Evolutionary conservation across 2,797 vertebrate genomes (phyloP).

Genomic region (Acanthurus tractus): DNA sequence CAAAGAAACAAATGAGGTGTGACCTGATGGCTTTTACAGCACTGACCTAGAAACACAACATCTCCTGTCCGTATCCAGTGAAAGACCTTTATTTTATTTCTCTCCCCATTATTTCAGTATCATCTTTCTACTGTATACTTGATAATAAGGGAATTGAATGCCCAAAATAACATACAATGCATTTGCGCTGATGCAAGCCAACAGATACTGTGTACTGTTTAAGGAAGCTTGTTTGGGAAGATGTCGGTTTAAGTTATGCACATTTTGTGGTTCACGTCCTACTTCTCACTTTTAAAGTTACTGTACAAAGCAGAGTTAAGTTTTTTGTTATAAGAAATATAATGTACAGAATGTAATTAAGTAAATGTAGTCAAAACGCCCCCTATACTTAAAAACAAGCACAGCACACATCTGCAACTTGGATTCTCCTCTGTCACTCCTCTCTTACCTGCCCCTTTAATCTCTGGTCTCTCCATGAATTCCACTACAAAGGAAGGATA

Average conservation of each 20-base stretch:
- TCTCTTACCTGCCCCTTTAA: too few relatives aligned
- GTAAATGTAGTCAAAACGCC: too few relatives aligned
- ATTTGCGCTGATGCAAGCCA: not conserved
- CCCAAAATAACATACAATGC: not conserved
- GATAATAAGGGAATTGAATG: not conserved
- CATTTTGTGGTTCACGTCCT: not conserved
- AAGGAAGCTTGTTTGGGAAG: not conserved
- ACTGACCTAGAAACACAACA: fast-evolving
- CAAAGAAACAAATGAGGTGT: not conserved
- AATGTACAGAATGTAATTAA: not conserved
- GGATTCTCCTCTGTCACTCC: too few relatives aligned
- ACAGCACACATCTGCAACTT: too few relatives aligned
- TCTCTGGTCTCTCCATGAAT: not conserved
- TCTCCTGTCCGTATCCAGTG: not conserved
- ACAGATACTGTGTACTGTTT: too few relatives aligned
- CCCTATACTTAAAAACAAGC: too few relatives aligned
- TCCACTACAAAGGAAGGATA: not conserved
- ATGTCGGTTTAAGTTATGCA: not conserved
- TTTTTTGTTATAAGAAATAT: too few relatives aligned
- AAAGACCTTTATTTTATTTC: not conserved
- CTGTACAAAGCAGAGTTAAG: not conserved
- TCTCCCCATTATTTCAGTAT: not conserved
- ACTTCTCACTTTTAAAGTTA: not conserved
- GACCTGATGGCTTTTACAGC: not conserved
- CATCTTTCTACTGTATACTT: not conserved